Evolutionary conservation across 2,113 vertebrate genomes (phyloP).

Genomic region (Bos taurus): ARS-UCD2.0 NC_037338.1:34430001-34430500

Average conservation of each 20-base stretch:
- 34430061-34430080: not conserved
- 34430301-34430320: not conserved
- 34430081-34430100: not conserved
- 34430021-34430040: not conserved
- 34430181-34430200: not conserved
- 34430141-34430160: not conserved
- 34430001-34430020: not conserved
- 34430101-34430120: not conserved
- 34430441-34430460: not conserved
- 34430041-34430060: not conserved
- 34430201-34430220: not conserved
- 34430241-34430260: not conserved
- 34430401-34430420: not conserved
- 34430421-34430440: not conserved
- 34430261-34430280: not conserved
- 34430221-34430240: not conserved
- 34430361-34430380: not conserved
- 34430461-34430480: not conserved
- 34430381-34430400: not conserved
- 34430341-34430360: not conserved
- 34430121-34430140: not conserved
- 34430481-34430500: not conserved
- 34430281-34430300: not conserved
- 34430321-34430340: not conserved
- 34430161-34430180: not conserved